These are phyloP conservation scores for Mormyrops boulengeri DNA, from an alignment of 2,797 vertebrate genomes.

Conservation along the genomic window DNA sequence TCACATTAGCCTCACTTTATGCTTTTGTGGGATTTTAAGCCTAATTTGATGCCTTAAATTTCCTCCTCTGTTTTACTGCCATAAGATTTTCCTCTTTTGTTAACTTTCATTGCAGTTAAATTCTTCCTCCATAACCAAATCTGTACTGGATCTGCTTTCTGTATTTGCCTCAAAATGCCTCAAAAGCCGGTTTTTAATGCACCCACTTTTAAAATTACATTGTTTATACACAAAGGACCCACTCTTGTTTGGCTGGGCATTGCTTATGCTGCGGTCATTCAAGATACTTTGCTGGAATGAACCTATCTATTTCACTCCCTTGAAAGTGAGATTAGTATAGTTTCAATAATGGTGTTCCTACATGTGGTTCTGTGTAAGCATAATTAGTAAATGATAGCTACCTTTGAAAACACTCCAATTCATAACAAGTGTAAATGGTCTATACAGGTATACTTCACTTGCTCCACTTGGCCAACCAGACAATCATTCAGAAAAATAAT, in stretches of 20 bases:
- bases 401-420: not conserved
- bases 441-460: not conserved
- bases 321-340: not conserved
- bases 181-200: not conserved
- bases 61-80: not conserved
- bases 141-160: not conserved
- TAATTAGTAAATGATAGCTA: not conserved
- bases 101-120: not conserved
- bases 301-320: not conserved
- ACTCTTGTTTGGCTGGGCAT: not conserved
- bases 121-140: not conserved
- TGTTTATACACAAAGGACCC: not conserved
- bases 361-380: not conserved
- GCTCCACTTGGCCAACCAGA: not conserved
- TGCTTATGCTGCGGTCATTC: not conserved
- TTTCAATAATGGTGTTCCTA: not conserved
- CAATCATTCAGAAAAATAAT: not conserved
- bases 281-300: not conserved
- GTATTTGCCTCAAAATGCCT: not conserved
- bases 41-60: not conserved
- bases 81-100: not conserved
- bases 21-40: not conserved
- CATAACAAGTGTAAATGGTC: not conserved
- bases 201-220: not conserved
- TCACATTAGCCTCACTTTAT: not conserved